phyloP scores from a whole-genome alignment of 1,140 invertebrate genomes.

The Platorchestia sp. region DNA sequence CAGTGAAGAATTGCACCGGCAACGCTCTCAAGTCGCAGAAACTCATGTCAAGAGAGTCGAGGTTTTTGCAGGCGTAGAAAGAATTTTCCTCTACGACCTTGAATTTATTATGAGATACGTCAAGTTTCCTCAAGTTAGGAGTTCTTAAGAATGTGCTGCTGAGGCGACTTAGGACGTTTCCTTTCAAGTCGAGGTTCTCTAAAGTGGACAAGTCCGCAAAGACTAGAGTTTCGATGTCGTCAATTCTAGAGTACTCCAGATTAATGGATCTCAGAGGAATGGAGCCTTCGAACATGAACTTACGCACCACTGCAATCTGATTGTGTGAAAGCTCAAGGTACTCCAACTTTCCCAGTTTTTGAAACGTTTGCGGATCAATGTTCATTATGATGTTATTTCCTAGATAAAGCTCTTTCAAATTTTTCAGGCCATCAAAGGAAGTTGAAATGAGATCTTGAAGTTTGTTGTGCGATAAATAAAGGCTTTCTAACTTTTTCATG shows the following conservation, averaged over 20 bases:
- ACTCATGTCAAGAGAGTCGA: conserved; percentile 82
- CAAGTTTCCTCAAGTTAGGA: conserved; percentile 75
- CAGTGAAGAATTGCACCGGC: conserved; percentile 72
- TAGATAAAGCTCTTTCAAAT: conserved; percentile 60
- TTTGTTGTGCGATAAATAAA: conserved; percentile 63
- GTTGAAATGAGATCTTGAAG: conserved; percentile 59
- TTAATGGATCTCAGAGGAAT: conserved; percentile 76
- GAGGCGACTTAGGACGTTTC: conserved; percentile 81
- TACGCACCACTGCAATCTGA: conserved; percentile 69
- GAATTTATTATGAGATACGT: conserved; percentile 84
- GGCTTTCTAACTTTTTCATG: conserved; percentile 60
- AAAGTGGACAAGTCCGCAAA: conserved; percentile 78
- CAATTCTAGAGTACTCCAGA: conserved; percentile 77
- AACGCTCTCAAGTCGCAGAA: conserved; percentile 87
- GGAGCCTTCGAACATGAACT: conserved; percentile 75
- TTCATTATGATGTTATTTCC: conserved; percentile 75
- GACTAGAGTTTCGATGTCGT: conserved; percentile 76
- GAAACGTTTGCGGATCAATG: conserved; percentile 72
- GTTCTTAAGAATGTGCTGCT: conserved; percentile 83
- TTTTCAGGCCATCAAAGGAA: conserved; percentile 62
- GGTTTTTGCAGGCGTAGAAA: conserved; percentile 80
- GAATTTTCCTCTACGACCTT: conserved; percentile 75
- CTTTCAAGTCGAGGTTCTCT: conserved; percentile 80
- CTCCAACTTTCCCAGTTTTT: conserved; percentile 70
- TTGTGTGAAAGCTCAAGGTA: conserved; percentile 78